Evolutionary conservation across 2,888 invertebrate genomes (phyloP).

Genomic region (Melieria picta): DNA sequence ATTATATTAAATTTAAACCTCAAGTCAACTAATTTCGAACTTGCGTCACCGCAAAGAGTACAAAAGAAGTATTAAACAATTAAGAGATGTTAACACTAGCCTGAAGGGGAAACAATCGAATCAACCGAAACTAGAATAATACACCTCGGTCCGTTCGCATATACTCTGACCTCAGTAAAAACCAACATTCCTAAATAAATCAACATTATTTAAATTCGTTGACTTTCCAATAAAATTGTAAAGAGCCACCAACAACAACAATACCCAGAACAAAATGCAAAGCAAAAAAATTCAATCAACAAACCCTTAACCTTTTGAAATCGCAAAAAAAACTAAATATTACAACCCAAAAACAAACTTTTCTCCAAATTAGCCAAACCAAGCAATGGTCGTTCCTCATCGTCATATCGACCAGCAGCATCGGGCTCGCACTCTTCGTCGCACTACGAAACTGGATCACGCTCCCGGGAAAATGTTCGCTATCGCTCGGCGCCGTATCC

Average conservation of each 20-base stretch:
- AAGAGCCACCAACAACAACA: constrained; percentile 28
- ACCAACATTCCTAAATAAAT: not conserved
- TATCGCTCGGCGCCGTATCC: constrained; percentile 65
- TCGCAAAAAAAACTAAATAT: constrained; percentile 38
- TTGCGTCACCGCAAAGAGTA: too few species aligned
- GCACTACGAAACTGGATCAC: constrained; percentile 65
- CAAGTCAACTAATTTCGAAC: too few species aligned
- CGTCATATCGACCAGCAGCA: constrained; percentile 63
- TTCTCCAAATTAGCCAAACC: constrained; percentile 61
- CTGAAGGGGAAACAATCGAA: not conserved
- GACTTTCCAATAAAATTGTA: constrained; percentile 17
- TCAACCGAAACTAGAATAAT: too few species aligned
- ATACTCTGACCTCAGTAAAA: constrained; percentile 26
- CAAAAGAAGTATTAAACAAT: too few species aligned
- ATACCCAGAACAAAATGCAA: constrained; percentile 36
- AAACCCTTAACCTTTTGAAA: constrained; percentile 28
- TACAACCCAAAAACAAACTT: constrained; percentile 50
- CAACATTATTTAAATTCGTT: constrained; percentile 41
- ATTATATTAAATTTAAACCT: too few species aligned
- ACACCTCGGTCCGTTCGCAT: not conserved
- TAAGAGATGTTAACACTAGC: not conserved
- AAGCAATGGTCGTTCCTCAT: constrained; percentile 65
- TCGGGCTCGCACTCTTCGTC: constrained; percentile 65
- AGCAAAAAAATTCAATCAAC: constrained; percentile 43
- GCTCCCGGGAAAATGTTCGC: constrained; percentile 64